Evolutionary conservation across 2,888 invertebrate species (phyloP).

Genomic region (Drosophila meridionalis): DNA sequence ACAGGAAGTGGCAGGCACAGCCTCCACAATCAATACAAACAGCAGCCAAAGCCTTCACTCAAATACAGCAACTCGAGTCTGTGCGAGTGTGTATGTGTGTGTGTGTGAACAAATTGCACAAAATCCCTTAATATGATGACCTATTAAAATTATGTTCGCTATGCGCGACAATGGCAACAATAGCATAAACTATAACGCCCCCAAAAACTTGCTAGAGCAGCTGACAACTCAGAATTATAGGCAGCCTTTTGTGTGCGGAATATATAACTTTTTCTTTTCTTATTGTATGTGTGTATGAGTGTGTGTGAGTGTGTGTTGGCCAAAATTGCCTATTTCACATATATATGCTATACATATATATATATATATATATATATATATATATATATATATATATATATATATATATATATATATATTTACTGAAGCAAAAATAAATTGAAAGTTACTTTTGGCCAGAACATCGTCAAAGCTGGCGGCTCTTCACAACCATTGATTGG

Average conservation of each 20-base stretch:
- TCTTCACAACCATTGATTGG: conserved; percentile 27
- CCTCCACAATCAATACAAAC: conserved; percentile 65
- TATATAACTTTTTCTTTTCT: conserved; percentile 7
- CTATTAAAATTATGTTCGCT: conserved; percentile 75
- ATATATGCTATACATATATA: background rate
- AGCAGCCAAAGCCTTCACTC: conserved; percentile 26
- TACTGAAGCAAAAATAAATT: conserved; percentile 42
- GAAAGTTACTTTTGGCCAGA: conserved; percentile 47
- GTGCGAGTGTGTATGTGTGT: background rate
- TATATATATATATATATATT: background rate
- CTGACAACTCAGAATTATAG: conserved; percentile 22
- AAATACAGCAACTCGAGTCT: conserved; percentile 3
- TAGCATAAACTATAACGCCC: conserved; percentile 49
- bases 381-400: conserved; percentile 9
- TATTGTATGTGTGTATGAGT: background rate
- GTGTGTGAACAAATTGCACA: conserved; percentile 57
- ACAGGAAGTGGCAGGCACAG: conserved; percentile 8
- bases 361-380: background rate
- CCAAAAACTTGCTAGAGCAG: conserved; percentile 5
- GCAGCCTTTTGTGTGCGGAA: conserved; percentile 15
- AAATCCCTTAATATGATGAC: conserved; percentile 82
- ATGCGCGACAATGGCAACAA: conserved; percentile 55
- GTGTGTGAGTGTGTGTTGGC: background rate
- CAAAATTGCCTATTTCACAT: conserved; percentile 63
- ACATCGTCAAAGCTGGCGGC: background rate